Base-by-base conservation (phyloP, 2,888 invertebrate species). In the Atethmia centrago region DNA sequence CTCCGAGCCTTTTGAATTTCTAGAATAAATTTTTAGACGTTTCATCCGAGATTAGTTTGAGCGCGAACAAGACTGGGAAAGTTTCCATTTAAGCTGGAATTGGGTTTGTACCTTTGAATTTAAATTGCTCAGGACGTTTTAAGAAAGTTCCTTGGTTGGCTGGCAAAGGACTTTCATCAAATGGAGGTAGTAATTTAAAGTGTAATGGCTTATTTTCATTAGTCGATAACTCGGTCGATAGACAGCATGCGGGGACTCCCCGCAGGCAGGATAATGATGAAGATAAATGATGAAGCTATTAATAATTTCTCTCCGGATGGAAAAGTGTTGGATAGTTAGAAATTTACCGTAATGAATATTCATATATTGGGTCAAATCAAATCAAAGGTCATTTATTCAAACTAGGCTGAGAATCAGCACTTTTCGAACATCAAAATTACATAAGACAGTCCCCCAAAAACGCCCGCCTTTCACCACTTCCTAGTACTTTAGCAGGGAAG, bases 1-100 rank as follows among this genome's bases (percentile, higher is more conserved):
- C 71, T 79, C 66, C 56, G 16, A 64, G 73, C 75, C 81, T 83
- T 86, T 85, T 83, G 80, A 86, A 82, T 80, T 84, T 73, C 74
- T 71, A 75, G 78, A 78, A 74, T 71, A 73, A 1, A 58, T 74
- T 80, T 80, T 85, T 72, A 58, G 58, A 49, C 45, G 65, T 63
- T 73, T 47, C 74, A 42, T 70, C 51, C 36, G 53, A 59, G 70
- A 73, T 80, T 85, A 72, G 63, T 71, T 80, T 59, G 49, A 42
- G 36, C 25, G 45, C 68, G 12, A 82, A 85, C 75, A 64, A 65
- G 47, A 75, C 62, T 72, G 36, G 40, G 31, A 77, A 80, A 85
- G 65, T 67, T 85, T 72, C 53, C 28, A 68, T 85, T 77, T 55
- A 68, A 70, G 53, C 61, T 53, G 12, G 51, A 82, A 59, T 77